Conservation (phyloP, 2,888 invertebrate genomes). For the Stramonita haemastoma region DNA sequence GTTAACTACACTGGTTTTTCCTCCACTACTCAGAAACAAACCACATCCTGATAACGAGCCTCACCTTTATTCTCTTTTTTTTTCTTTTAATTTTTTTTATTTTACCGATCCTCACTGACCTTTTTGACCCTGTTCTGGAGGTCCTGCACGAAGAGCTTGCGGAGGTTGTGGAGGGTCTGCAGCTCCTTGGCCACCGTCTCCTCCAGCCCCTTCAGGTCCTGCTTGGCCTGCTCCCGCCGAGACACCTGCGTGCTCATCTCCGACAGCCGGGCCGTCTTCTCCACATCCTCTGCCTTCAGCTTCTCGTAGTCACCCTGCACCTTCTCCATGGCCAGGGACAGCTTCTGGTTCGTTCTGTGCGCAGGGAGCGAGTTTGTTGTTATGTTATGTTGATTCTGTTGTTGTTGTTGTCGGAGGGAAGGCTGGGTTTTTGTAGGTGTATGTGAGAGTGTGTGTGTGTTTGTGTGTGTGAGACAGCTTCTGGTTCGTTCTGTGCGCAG, state of each 20-base stretch:
- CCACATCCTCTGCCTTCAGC: constrained; percentile 94
- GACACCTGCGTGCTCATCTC: constrained; percentile 91
- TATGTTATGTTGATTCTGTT: no score
- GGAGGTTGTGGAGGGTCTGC: constrained; percentile 97
- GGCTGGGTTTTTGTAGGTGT: no score
- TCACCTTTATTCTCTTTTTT: not conserved
- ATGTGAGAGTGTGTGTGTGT: no score
- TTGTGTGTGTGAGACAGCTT: no score
- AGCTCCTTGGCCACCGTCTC: constrained; percentile 90
- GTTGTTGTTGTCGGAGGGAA: no score
- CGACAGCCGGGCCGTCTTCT: constrained; percentile 94
- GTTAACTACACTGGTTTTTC: no score
- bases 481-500: no score
- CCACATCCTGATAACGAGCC: no score
- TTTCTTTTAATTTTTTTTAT: not conserved
- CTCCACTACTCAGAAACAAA: no score
- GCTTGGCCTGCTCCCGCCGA: constrained; percentile 96
- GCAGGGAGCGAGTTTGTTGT: no score
- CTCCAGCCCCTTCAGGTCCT: constrained; percentile 86
- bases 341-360: constrained; percentile 84
- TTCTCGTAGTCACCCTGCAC: constrained; percentile 96
- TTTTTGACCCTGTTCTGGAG: constrained; percentile 87
- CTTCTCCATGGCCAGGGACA: constrained; percentile 94
- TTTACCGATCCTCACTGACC: constrained; percentile 63
- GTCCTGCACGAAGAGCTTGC: constrained; percentile 99